phyloP scores from a whole-genome alignment of 2,113 vertebrate genomes.

The Nannospalax galili region DNA sequence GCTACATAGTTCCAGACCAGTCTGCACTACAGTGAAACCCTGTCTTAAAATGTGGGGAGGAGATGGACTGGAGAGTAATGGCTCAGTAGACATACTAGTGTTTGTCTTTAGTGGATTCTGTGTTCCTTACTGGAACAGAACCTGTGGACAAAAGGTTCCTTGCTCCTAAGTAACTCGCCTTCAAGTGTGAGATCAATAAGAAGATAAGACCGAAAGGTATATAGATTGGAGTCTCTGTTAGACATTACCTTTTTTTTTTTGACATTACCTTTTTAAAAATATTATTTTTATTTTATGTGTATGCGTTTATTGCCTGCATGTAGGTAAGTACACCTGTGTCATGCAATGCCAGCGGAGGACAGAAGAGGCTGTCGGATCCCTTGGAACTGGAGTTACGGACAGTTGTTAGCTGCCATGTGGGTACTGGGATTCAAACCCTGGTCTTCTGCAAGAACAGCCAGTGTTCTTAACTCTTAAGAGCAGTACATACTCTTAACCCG shows the following conservation, averaged over 20 bases:
- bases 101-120: not conserved
- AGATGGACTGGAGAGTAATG: not conserved
- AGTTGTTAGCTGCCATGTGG: not conserved
- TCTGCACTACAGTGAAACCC: not conserved
- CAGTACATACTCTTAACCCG: too few species aligned
- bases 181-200: not conserved
- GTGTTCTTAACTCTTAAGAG: not conserved
- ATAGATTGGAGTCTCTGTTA: not conserved
- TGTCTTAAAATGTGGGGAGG: not conserved
- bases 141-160: not conserved
- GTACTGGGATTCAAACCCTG: not conserved
- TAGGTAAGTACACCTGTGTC: too few species aligned
- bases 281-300: too few species aligned
- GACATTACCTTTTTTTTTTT: not conserved
- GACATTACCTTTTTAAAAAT: not conserved
- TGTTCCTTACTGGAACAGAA: not conserved
- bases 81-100: not conserved
- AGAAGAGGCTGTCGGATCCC: too few species aligned
- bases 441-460: not conserved
- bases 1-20: not conserved
- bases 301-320: too few species aligned
- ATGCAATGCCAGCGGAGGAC: too few species aligned
- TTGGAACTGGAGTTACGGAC: too few species aligned
- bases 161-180: not conserved
- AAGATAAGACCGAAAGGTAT: not conserved